Conservation (phyloP, 2,113 vertebrate species). For the Aix galericulata region DNA sequence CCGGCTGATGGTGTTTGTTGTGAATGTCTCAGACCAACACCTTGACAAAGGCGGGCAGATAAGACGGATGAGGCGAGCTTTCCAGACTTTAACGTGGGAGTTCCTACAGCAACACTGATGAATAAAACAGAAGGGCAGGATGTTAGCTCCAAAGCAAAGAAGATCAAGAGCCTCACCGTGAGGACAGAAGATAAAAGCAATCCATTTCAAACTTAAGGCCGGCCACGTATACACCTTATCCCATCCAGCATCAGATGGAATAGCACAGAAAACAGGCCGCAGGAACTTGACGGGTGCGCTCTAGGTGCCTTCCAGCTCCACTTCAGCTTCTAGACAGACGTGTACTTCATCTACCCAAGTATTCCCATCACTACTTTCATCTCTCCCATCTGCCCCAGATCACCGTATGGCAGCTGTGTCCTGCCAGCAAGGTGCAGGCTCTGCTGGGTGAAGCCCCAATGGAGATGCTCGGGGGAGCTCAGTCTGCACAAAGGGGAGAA, state of each 20-base stretch:
- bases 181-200: neutral
- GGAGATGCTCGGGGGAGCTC: neutral
- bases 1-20: neutral
- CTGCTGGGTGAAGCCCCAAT: neutral
- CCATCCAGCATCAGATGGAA: neutral
- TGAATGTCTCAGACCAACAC: fast-evolving
- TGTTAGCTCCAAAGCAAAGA: neutral
- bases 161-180: neutral
- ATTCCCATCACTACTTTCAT: neutral
- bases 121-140: neutral
- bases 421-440: neutral
- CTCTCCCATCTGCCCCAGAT: neutral
- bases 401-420: neutral
- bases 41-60: neutral
- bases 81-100: neutral
- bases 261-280: neutral
- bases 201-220: neutral
- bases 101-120: neutral
- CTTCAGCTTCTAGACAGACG: neutral
- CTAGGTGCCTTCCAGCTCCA: neutral
- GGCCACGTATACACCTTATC: neutral
- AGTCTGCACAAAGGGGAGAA: neutral
- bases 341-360: neutral
- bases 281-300: neutral
- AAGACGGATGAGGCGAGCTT: neutral